These are phyloP conservation scores for Alviniconcha marisindica DNA, from an alignment of 1,140 invertebrate species.

Conservation along the genomic window DNA sequence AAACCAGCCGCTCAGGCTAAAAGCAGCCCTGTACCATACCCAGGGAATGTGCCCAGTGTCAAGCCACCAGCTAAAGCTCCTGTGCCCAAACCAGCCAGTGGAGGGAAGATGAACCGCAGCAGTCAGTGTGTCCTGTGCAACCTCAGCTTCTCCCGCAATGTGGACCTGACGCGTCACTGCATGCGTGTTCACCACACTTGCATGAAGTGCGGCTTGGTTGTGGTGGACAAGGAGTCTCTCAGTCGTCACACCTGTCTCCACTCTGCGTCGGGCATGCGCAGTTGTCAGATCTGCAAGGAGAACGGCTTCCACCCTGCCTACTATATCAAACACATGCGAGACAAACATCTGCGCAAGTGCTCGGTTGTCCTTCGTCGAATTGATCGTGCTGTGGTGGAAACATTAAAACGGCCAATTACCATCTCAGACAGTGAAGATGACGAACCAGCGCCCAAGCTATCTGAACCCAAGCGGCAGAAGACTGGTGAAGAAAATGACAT, in stretches of 20 bases:
- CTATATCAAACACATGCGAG: constrained; percentile 64
- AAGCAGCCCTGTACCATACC: background rate
- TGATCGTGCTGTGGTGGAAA: background rate
- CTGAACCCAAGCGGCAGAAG: constrained; percentile 41
- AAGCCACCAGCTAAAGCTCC: background rate
- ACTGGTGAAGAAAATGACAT: constrained; percentile 37
- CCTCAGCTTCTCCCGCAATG: constrained; percentile 67
- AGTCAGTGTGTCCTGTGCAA: constrained; percentile 71
- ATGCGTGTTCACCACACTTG: constrained; percentile 68
- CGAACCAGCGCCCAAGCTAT: constrained; percentile 38
- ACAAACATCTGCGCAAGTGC: constrained; percentile 64
- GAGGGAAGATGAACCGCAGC: constrained; percentile 51
- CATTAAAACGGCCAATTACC: constrained; percentile 9
- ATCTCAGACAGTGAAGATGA: constrained; percentile 41
- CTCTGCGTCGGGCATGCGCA: constrained; percentile 51
- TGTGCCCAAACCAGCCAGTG: background rate
- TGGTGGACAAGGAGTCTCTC: constrained; percentile 61
- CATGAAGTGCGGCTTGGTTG: constrained; percentile 70
- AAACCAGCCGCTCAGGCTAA: constrained; percentile 8
- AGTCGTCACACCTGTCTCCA: constrained; percentile 61
- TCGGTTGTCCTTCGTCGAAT: constrained; percentile 47
- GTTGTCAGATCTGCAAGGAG: constrained; percentile 62
- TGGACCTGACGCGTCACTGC: constrained; percentile 70
- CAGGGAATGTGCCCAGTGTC: background rate
- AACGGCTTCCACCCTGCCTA: constrained; percentile 63